A percentile compares a stretch with the other conserved stretches of the same genome.
These are phyloP conservation scores for Thyatira batis DNA, from an alignment of 2,888 invertebrate genomes.

Conservation along the genomic window DNA sequence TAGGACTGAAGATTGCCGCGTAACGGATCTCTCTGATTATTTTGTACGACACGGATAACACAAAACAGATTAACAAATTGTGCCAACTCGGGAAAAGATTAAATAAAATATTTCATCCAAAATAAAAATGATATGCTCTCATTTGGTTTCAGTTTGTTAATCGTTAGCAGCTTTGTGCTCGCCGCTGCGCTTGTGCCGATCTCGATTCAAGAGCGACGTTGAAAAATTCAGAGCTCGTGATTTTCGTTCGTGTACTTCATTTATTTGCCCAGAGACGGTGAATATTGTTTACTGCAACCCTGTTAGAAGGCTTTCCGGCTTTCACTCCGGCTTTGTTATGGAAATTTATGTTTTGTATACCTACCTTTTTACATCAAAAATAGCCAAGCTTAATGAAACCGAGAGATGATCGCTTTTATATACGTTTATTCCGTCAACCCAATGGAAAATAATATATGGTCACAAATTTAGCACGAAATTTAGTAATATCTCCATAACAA, in stretches of 20 bases:
- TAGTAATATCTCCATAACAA: not conserved
- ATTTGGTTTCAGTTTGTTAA: constrained; percentile 70
- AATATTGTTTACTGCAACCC: constrained; percentile 64
- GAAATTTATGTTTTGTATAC: constrained; percentile 27
- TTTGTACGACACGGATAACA: constrained; percentile 11
- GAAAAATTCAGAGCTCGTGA: constrained; percentile 78
- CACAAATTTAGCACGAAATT: too few relatives aligned
- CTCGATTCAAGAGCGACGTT: constrained; percentile 68
- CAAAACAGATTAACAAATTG: constrained; percentile 14
- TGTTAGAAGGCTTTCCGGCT: constrained; percentile 50
- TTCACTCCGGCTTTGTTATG: constrained; percentile 46
- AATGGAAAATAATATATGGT: too few relatives aligned
- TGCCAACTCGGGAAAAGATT: constrained; percentile 24
- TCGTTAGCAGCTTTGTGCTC: constrained; percentile 67
- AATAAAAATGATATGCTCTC: constrained; percentile 67
- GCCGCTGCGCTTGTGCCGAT: constrained; percentile 61
- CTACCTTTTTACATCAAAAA: constrained; percentile 3
- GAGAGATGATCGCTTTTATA: not conserved
- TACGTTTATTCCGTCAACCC: not conserved
- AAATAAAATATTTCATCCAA: constrained; percentile 40
- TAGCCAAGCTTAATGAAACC: constrained; percentile 14
- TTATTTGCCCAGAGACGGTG: constrained; percentile 63
- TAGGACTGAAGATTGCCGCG: constrained; percentile 13
- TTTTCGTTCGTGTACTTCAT: constrained; percentile 76
- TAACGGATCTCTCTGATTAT: constrained; percentile 20